Percentiles rank a stretch among this genome's conserved stretches.
These are phyloP conservation scores for Lumbricus terrestris DNA, from an alignment of 2,888 invertebrate species.

Conservation along the genomic window DNA sequence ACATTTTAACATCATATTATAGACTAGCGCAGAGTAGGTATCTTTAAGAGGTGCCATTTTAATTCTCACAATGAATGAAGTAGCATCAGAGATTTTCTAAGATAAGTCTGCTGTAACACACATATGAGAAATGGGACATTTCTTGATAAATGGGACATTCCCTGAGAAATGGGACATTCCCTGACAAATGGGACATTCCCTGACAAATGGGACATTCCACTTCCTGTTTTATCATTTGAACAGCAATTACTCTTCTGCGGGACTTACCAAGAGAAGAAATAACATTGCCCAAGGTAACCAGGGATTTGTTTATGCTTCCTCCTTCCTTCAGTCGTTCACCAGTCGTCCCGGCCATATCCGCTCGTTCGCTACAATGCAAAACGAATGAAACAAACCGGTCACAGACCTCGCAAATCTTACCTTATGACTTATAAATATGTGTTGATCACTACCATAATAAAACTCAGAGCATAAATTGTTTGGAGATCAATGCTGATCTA, in stretches of 20 bases:
- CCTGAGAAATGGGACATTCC: too few species aligned
- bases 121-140: too few species aligned
- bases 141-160: too few species aligned
- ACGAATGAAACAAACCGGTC: neutral
- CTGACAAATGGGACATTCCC: too few species aligned
- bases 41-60: too few species aligned
- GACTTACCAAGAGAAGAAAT: slow-evolving; percentile 74
- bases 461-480: neutral
- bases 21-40: too few species aligned
- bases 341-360: slow-evolving; percentile 72
- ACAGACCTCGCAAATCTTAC: neutral
- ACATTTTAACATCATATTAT: too few species aligned
- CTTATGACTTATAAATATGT: neutral
- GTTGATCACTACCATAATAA: neutral
- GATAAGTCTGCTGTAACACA: too few species aligned
- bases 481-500: neutral
- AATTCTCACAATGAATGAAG: too few species aligned
- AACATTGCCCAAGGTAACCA: slow-evolving; percentile 76
- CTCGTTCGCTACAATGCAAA: slow-evolving; percentile 57
- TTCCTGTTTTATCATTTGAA: too few species aligned
- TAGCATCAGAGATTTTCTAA: too few species aligned
- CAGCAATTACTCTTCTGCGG: neutral
- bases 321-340: slow-evolving; percentile 78
- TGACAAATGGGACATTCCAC: too few species aligned
- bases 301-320: slow-evolving; percentile 73